phyloP scores from a whole-genome alignment of 2,888 invertebrate species.

The Thera britannica region DNA sequence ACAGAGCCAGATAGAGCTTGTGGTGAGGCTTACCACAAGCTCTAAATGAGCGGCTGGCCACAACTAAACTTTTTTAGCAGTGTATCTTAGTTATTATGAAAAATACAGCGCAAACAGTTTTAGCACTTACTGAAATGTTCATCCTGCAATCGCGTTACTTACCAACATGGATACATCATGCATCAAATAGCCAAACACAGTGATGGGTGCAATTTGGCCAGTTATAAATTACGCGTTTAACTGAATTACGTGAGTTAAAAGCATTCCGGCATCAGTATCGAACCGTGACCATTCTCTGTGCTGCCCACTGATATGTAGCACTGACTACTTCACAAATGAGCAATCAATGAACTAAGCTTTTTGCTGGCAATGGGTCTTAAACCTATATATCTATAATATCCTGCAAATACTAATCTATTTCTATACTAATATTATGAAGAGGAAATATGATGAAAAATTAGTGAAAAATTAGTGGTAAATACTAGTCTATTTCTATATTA shows the following conservation, averaged over 20 bases:
- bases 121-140: not conserved
- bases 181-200: constrained; percentile 65
- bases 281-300: constrained; percentile 63
- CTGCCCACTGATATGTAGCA: constrained; percentile 66
- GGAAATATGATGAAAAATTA: no score
- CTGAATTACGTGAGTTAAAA: constrained; percentile 82
- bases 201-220: constrained; percentile 79
- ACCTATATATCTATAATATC: no score
- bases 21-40: no score
- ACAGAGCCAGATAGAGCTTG: no score
- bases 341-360: constrained; percentile 62
- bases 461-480: no score
- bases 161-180: constrained; percentile 36
- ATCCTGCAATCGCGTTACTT: constrained; percentile 42
- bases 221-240: constrained; percentile 84
- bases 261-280: constrained; percentile 71
- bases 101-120: not conserved
- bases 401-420: no score
- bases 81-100: no score
- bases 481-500: no score
- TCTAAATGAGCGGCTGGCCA: no score
- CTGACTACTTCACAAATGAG: constrained; percentile 69
- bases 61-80: no score
- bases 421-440: no score
- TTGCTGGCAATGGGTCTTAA: not conserved